Base-by-base conservation (phyloP, 2,888 invertebrate genomes). In the Adela reaumurella region DNA sequence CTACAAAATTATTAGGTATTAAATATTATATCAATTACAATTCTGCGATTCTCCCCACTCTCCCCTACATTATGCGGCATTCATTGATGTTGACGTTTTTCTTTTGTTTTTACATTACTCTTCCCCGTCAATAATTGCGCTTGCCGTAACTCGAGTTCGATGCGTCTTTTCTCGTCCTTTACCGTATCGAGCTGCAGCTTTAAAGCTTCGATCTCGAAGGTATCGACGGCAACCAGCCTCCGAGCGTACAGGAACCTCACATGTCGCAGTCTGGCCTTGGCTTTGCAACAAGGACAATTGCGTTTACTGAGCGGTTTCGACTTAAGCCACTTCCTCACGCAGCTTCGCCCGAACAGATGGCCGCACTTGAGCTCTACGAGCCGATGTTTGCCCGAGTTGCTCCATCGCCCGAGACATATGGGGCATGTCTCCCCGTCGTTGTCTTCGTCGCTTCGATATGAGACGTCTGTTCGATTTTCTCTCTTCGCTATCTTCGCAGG, bases 321-420 rank as follows among this genome's bases (percentile, higher is more conserved):
- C 47, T 71, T 76, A 4, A 94, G 66, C 94, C 94, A 94, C 35
- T 86, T 79, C 47, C 83, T 71, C 6, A 94, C 87, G 62, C 97
- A 97, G 17, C 82, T 81, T 1, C 85, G 71, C 0, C 97, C 97
- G 68, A 95, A 97, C 8, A 97, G 69, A 70, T 97, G 97, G 0
- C 97, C 97, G 67, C 97, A 97, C 61, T 87, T 88, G 8, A 97
- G 70, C 0, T 92, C 87, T n/a, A 89, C 89, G 2, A 97, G 71
- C 48, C 95, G 81, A 65, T 97, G 97, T 0, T 83, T 84, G 0
- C 96, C 97, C 0, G 89, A 85, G 63, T 88, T 92, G 3, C 89
- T 90, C 92, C 94, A 97, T 2, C 82, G 70, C 49, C 96, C 96
- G 54, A 94, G 79, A 62, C 97, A 97, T 54, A 97, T 95, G 0